Evolutionary conservation across 2,113 vertebrate genomes (phyloP), one percentile per base, ranked within the genome.

Genomic region (Dendropsophus ebraccatus): DNA sequence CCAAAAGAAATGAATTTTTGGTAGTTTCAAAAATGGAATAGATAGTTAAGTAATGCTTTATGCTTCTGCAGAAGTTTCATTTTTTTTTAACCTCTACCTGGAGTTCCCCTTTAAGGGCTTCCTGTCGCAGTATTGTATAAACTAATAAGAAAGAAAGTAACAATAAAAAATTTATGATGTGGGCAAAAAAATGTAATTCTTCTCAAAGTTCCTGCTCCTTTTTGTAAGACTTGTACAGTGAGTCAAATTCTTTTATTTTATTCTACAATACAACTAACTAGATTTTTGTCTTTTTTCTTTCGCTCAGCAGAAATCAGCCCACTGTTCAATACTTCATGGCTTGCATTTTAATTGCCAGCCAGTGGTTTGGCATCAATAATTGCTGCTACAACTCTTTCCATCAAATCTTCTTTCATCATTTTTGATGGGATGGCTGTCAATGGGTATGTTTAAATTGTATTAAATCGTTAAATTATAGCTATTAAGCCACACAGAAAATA

Each of bases 381-480:
- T 86, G 67, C 82, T 62, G 82, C 76, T 58, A 80, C 67, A 86
- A 58, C 50, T 73, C 65, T 81, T 86, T 73, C 76, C 50, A 86
- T 60, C 45, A 65, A 86, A 70, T 60, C 84, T 28, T 81, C 50
- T 73, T 81, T 77, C 47, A 72, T 73, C 75, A 70, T 79, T 73
- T 86, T 49, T 72, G 84, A 73, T 81, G 65, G 76, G 84, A 77
- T 8, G 77, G 25, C 76, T 73, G 84, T 86, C 76, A 86, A 72
- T 81, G 49, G 75, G 35, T 41, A 77, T 79, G 76, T 70, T 72
- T 86, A 86, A 80, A 80, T 81, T 72, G 58, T 72, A 81, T 86
- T 72, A 86, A 80, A 86, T 70, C 65, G 84, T 67, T 86, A 80
- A 80, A 86, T 86, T 70, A 79, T 72, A 86, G 75, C 75, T 80